phyloP scores from a whole-genome alignment of 2,113 vertebrate species.

The Nansenia antarctica region DNA sequence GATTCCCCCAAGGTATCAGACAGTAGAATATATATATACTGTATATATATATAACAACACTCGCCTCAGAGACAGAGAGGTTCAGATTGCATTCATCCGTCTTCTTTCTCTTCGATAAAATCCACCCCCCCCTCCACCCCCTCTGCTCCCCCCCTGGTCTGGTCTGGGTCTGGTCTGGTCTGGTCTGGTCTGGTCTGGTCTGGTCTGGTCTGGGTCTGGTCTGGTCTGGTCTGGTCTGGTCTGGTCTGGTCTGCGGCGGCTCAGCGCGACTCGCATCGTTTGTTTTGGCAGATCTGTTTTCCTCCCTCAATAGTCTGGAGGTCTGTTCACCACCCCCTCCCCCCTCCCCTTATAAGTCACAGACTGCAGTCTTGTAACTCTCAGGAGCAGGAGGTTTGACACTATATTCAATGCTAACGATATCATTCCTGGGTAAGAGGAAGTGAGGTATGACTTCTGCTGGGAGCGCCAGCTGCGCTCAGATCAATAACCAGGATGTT shows the following conservation, averaged over 20 bases:
- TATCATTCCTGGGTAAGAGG: constrained; percentile 21
- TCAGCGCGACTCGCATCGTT: constrained; percentile 40
- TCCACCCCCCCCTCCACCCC: constrained; percentile 42
- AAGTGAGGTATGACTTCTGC: constrained; percentile 43
- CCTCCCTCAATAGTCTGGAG: too few species aligned
- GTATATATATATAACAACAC: too few species aligned
- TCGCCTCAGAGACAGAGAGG: constrained; percentile 10
- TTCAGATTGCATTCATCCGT: constrained; percentile 53
- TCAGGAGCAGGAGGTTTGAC: constrained; percentile 23
- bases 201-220: constrained; percentile 39
- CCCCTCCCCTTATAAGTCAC: constrained; percentile 28
- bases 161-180: constrained; percentile 37
- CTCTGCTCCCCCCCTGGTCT: constrained; percentile 34
- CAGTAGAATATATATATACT: too few species aligned
- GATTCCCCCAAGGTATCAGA: constrained; percentile 45
- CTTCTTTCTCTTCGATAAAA: constrained; percentile 52
- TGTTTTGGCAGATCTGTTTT: constrained; percentile 43
- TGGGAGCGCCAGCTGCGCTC: constrained; percentile 29
- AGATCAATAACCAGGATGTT: constrained; percentile 58
- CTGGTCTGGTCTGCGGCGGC: constrained; percentile 37
- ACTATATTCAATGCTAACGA: constrained; percentile 44
- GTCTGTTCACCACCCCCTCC: too few species aligned
- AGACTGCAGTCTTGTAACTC: constrained; percentile 19
- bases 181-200: constrained; percentile 36
- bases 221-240: too few species aligned